These are phyloP conservation scores for Diarsia rubi DNA, from an alignment of 2,888 invertebrate species.

Conservation along the genomic window DNA sequence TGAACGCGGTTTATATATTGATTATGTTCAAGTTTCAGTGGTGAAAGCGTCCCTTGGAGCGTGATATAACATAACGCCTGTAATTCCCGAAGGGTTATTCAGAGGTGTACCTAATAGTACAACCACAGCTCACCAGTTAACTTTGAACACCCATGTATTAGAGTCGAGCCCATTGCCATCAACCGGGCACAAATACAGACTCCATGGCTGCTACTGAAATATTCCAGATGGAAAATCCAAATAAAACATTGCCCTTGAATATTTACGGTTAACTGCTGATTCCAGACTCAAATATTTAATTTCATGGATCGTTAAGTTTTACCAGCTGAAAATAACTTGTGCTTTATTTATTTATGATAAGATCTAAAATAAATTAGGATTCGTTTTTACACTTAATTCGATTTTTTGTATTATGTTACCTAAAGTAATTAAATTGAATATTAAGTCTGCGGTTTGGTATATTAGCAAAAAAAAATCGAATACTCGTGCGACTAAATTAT, in stretches of 20 bases:
- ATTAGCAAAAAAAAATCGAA: neutral
- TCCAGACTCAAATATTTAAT: conserved; percentile 17
- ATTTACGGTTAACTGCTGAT: conserved; percentile 23
- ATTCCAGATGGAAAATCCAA: too few species aligned
- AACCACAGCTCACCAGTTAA: too few species aligned
- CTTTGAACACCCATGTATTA: too few species aligned
- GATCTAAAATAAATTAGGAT: neutral
- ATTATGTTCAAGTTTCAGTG: neutral
- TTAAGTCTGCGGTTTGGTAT: neutral
- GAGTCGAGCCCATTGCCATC: too few species aligned
- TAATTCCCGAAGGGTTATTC: too few species aligned
- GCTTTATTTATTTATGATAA: neutral
- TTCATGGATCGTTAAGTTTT: conserved; percentile 25
- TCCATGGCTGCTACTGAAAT: too few species aligned
- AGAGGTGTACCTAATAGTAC: too few species aligned
- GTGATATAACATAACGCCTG: too few species aligned
- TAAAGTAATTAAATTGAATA: neutral
- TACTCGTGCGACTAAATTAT: conserved; percentile 5
- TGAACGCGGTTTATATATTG: neutral
- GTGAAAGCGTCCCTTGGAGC: neutral
- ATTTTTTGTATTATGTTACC: neutral
- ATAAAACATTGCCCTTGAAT: neutral
- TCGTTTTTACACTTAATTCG: neutral
- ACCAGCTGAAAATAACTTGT: neutral
- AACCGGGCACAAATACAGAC: too few species aligned